Evolutionary conservation across 2,888 invertebrate species (phyloP), one percentile per base, ranked within the genome.

Genomic region (Pandemis heparana): DNA sequence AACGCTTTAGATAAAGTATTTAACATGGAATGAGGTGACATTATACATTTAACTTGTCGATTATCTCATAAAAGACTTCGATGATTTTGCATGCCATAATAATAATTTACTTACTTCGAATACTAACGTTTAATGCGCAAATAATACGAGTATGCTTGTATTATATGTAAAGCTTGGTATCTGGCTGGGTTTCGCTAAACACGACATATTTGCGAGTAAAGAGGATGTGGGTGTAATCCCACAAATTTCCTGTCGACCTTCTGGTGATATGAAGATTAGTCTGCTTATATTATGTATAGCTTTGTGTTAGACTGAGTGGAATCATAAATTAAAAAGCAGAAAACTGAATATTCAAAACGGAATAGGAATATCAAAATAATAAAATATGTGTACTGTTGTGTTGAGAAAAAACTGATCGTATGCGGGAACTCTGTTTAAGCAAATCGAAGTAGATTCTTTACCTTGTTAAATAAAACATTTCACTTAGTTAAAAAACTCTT

Each of bases 191-290:
- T 65, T 41, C 12, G 66, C 66, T 53, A 16, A 62, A 56, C 62
- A 59, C 48, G 48, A 51, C 56, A 14, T 23, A 60, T 59, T 46
- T 38, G 68, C 70, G 66, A 51, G 46, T 62, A 68, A 70, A 70
- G 73, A 71, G 70, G 70, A 72, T 62, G 68, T 71, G 72, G 75
- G 74, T 69, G 71, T 66, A 23, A 75, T 72, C 75, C 77, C 70
- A 73, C 75, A 71, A 77, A 69, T 71, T 71, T 79, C 77, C 75
- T 69, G 75, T 63, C 70, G 75, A 69, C 77, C 75, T 79, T 78
- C 72, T 64, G 56, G 32, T 71, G 77, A 77, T 76, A 77, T 43
- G 70, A 72, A 77, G 71, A 79, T 77, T 75, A 67, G 75, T 46
- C 23, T 43, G 70, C n/a, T 9, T 43, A 64, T 14, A 43, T 53